Evolutionary conservation across 1,140 invertebrate genomes (phyloP), one percentile per base, ranked within the genome.

Genomic region (Habropoda laboriosa): DNA sequence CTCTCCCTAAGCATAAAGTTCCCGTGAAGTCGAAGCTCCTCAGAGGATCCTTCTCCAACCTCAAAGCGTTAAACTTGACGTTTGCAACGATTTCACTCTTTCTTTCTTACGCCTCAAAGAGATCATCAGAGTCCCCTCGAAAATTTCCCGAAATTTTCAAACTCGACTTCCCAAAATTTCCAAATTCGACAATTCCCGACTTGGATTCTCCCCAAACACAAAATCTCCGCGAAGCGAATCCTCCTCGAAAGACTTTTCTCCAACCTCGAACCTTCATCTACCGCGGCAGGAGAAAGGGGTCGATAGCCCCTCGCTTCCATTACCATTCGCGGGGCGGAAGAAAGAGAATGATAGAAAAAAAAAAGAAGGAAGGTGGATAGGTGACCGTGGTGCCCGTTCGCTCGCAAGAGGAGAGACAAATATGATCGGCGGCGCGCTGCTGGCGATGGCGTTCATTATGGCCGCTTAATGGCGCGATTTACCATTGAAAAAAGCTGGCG

Each of bases 391-490:
- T 58, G 70, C 55, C 70, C 51, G 30, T 40, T 45, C 61, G 71
- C 60, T 38, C 16, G 38, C 10, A 27, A 10, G 42, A 18, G 30
- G 30, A 24, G 30, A 85, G 79, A 83, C 79, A 76, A 83, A 85
- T 85, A 79, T 75, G 71, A 77, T 73, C 64, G 66, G 72, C 60
- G 72, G 30, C 49, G 72, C 70, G 75, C 70, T 85, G 74, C 74
- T 70, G 80, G 78, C 83, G 83, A 63, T 80, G 80, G 72, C 82
- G 87, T 89, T 92, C 87, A 91, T 92, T 91, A 90, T 88, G 80
- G 77, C 71, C 86, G 86, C 67, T 92, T 91, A 91, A 92, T 91
- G 88, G 90, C 85, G 86, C 91, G 85, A 92, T 92, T 91, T 91
- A 86, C 87, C 84, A 91, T 90, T 91, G 87, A 90, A 87, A 87